A percentile compares a stretch with the other conserved stretches of the same genome.
Evolutionary conservation across 1,140 invertebrate genomes (phyloP).

Genomic region (Drosophila watanabei): DNA sequence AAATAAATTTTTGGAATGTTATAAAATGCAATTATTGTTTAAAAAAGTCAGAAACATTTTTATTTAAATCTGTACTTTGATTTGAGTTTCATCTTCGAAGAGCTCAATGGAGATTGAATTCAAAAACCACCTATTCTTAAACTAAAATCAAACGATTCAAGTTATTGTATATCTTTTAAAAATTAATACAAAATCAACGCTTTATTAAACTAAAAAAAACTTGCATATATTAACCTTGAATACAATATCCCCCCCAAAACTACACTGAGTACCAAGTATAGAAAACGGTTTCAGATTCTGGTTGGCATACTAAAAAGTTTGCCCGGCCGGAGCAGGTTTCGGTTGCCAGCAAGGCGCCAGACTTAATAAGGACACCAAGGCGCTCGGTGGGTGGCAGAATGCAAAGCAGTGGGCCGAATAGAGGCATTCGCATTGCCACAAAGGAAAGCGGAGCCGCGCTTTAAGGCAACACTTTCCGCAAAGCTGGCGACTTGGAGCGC

Average conservation of each 20-base stretch:
- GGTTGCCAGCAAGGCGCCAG: constrained; percentile 67
- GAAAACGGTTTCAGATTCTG: constrained; percentile 8
- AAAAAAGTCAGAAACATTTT: background rate
- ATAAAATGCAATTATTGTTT: background rate
- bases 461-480: constrained; percentile 25
- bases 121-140: background rate
- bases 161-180: no score
- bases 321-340: constrained; percentile 39
- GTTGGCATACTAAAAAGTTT: constrained; percentile 76
- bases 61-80: background rate
- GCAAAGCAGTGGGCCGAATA: constrained; percentile 8
- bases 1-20: background rate
- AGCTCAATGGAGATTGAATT: no score
- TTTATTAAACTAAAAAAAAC: no score
- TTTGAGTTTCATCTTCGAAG: no score
- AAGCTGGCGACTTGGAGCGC: constrained; percentile 17
- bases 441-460: constrained; percentile 13
- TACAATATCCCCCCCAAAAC: constrained; percentile 5
- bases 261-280: background rate
- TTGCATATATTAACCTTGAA: background rate
- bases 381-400: constrained; percentile 55
- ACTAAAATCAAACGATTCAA: no score
- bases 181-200: background rate
- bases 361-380: constrained; percentile 77
- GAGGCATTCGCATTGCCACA: constrained; percentile 8